phyloP scores from a whole-genome alignment of 2,113 vertebrate genomes.

The Donacobius atricapilla region DNA sequence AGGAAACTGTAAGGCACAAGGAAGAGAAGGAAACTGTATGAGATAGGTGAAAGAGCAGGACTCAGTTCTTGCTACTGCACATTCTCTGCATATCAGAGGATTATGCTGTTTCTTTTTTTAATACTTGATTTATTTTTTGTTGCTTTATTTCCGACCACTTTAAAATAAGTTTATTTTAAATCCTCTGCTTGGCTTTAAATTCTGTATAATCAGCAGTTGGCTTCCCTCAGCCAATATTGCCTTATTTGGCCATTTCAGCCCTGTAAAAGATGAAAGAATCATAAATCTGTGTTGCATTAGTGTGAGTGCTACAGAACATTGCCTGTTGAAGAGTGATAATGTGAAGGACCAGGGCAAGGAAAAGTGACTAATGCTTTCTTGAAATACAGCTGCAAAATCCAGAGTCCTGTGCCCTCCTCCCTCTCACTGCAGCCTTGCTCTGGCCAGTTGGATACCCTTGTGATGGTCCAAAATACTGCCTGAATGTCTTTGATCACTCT shows the following conservation, averaged over 20 bases:
- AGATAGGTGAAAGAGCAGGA: background rate
- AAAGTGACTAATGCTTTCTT: background rate
- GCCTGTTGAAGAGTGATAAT: background rate
- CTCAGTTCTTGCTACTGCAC: background rate
- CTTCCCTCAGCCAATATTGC: background rate
- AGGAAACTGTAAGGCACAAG: background rate
- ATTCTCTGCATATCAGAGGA: background rate
- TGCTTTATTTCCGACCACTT: constrained; percentile 1
- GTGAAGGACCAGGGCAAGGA: background rate
- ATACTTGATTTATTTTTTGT: constrained; percentile 38
- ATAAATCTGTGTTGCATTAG: background rate
- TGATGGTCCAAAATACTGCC: background rate
- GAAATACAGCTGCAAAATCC: background rate
- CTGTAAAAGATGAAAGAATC: background rate
- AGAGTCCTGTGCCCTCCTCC: background rate
- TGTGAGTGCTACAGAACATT: background rate
- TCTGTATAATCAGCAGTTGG: background rate
- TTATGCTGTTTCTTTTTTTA: background rate
- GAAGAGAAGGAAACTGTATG: background rate
- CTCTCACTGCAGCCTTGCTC: background rate
- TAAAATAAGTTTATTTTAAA: constrained; percentile 8
- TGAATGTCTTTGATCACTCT: background rate
- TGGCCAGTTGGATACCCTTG: background rate
- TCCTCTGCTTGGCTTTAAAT: constrained; percentile 2
- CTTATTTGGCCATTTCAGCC: constrained; percentile 9